Conservation (phyloP, 1,140 invertebrate genomes). For the Anadara kagoshimensis region DNA sequence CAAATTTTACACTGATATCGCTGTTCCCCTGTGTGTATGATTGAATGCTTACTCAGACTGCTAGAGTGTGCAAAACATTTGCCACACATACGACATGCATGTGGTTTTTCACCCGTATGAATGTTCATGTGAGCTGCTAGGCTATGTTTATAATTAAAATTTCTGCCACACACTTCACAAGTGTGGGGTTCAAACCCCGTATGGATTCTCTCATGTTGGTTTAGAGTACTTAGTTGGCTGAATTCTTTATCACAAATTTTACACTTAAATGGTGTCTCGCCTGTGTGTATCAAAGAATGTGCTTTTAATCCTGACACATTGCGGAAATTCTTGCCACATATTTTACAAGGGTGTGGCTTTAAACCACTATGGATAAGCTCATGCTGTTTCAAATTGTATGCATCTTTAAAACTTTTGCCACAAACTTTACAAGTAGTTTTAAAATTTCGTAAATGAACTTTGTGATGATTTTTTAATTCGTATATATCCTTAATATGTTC, state of each 20-base stretch:
- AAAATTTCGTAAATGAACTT: too few species aligned
- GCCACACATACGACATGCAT: conserved; percentile 92
- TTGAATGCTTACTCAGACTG: conserved; percentile 11
- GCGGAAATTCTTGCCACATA: conserved; percentile 17
- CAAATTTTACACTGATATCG: background rate
- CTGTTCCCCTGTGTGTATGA: conserved; percentile 1
- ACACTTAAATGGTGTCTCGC: conserved; percentile 1
- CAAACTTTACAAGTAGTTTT: conserved; percentile 9
- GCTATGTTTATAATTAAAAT: conserved; percentile 17
- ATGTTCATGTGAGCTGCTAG: conserved; percentile 6
- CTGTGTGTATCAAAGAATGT: conserved; percentile 7
- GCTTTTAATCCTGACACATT: conserved; percentile 1
- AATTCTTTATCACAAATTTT: conserved; percentile 5
- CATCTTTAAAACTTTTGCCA: conserved; percentile 7
- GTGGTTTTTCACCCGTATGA: conserved; percentile 91
- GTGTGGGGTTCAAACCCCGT: background rate
- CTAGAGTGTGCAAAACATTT: conserved; percentile 10
- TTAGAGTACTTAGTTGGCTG: background rate
- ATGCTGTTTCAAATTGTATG: conserved; percentile 9
- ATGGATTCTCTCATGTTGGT: conserved; percentile 1
- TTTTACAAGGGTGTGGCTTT: conserved; percentile 12
- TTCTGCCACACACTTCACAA: conserved; percentile 13
- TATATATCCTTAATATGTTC: too few species aligned
- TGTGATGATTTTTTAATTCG: too few species aligned
- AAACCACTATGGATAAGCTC: conserved; percentile 2